Evolutionary conservation across 1,140 invertebrate genomes (phyloP).

Genomic region (Lamellibrachia luymesi): DNA sequence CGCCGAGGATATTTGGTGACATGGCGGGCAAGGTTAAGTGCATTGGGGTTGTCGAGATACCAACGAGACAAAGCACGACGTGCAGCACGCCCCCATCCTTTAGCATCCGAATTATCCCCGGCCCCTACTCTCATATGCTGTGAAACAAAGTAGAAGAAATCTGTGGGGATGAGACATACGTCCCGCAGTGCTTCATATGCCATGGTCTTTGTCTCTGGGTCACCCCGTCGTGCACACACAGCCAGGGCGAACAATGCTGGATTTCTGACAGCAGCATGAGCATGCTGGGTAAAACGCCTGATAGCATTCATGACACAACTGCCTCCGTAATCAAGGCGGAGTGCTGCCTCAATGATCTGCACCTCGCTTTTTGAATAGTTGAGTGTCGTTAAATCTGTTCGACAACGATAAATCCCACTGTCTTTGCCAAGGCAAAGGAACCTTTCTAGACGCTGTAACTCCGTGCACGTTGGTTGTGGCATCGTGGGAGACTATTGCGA

Average conservation of each 20-base stretch:
- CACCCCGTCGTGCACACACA: conserved; percentile 38
- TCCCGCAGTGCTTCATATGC: conserved; percentile 39
- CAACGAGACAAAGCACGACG: conserved; percentile 63
- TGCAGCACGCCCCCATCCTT: conserved; percentile 66
- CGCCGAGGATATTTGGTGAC: conserved; percentile 65
- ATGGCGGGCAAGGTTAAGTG: conserved; percentile 61
- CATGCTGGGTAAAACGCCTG: conserved; percentile 21
- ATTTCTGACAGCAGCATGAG: conserved; percentile 49
- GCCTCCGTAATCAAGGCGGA: neutral
- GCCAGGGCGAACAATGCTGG: conserved; percentile 52
- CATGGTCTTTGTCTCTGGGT: conserved; percentile 36
- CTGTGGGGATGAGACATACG: conserved; percentile 55
- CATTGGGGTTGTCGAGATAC: conserved; percentile 63
- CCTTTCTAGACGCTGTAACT: neutral
- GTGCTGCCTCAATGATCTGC: neutral
- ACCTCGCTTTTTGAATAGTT: neutral
- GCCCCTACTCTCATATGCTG: conserved; percentile 13
- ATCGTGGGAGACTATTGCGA: neutral
- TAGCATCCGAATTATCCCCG: conserved; percentile 12
- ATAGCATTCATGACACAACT: neutral
- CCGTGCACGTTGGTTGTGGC: neutral
- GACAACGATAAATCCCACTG: neutral
- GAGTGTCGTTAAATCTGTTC: neutral
- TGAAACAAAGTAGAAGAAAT: conserved; percentile 54
- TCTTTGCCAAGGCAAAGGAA: neutral